Evolutionary conservation across 2,113 vertebrate genomes (phyloP), one percentile per base, ranked within the genome.

Genomic region (Sapajus apella): DNA sequence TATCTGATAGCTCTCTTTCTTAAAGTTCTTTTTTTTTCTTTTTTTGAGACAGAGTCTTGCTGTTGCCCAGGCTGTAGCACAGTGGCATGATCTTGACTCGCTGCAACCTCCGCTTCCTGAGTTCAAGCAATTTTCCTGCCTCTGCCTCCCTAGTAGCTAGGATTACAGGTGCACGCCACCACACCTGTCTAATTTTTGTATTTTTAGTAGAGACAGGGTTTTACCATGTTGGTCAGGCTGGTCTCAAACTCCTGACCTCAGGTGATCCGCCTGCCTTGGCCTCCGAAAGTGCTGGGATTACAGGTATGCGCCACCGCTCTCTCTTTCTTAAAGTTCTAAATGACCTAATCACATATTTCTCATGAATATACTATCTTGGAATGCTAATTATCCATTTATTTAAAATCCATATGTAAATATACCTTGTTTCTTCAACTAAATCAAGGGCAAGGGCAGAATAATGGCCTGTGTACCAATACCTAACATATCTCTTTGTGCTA

Each of bases 371-470:
- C 30, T 70, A 18, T 64, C 30, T 8, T 84, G 23, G 23, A 43
- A 23, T 83, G 25, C n/a, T 85, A 89, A 76, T 76, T 70, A 81
- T 43, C 58, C 75, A 47, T 73, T 82, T 66, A 87, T 76, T 91
- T 93, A 73, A 90, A 97, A 82, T 77, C 18, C n/a, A 80, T 2
- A 93, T 55, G n/a, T 56, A 95, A 32, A 76, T 70, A 81, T n/a
- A 89, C 1, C 16, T 73, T 96, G 30, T 61, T 72, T 13, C 8
- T 52, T 77, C 81, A 94, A 89, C 21, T 80, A 92, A 72, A 93
- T 76, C 86, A 92, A 73, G 47, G 94, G 56, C 25, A 90, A 84
- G 40, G 21, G 55, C 20, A 94, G 35, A 92, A 72, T 83, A 58
- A 64, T 25, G 3, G 35, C 11, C 61, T 55, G 73, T 81, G 9